Evolutionary conservation across 2,113 vertebrate species (phyloP).

Genomic region (Podocnemis expansa): DNA sequence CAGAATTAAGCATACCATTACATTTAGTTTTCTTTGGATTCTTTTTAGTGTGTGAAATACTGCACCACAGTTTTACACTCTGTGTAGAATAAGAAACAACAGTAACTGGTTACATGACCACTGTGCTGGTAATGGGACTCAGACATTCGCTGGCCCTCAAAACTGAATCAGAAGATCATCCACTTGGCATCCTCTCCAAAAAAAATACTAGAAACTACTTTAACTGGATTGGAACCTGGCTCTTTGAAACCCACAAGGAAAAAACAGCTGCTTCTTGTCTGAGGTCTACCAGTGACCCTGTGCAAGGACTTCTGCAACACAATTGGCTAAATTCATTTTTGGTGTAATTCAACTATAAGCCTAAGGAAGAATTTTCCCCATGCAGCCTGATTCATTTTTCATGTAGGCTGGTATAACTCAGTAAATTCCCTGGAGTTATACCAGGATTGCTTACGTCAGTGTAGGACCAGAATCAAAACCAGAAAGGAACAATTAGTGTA

Average conservation of each 20-base stretch:
- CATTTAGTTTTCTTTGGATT: not conserved
- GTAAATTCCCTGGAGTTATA: not conserved
- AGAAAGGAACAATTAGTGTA: not conserved
- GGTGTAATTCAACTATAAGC: not conserved
- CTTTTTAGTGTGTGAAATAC: not conserved
- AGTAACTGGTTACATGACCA: not conserved
- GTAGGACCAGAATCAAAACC: not conserved
- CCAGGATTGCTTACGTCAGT: not conserved
- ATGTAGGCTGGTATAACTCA: not conserved
- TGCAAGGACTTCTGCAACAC: not conserved
- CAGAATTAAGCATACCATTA: not conserved
- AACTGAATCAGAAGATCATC: not conserved
- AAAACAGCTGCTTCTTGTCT: not conserved
- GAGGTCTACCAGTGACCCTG: not conserved
- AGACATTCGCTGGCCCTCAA: not conserved
- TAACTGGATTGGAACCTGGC: not conserved
- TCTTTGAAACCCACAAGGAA: not conserved
- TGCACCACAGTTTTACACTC: not conserved
- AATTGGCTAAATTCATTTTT: not conserved
- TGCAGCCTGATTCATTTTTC: not conserved
- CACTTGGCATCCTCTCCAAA: not conserved
- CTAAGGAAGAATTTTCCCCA: not conserved
- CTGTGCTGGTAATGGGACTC: not conserved
- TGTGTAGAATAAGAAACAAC: not conserved
- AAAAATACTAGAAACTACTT: not conserved